Base-by-base conservation (phyloP, 2,113 vertebrate species). In the Cebidichthys violaceus region DNA sequence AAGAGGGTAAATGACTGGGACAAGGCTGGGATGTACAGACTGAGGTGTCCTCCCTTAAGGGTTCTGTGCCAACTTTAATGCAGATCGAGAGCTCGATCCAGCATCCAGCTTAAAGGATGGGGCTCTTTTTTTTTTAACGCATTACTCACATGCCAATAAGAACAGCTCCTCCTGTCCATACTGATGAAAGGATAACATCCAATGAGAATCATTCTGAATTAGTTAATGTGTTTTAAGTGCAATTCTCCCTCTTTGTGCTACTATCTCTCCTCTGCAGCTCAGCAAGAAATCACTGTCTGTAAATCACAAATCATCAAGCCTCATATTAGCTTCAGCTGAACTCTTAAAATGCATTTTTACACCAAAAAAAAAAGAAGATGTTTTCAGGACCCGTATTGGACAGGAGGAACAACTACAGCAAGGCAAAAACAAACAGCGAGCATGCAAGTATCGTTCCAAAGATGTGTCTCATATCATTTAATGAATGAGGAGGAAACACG, bases 31-130 rank as follows among this genome's bases (percentile, higher is more conserved):
- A 27, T 52, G 50, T 35, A 31, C 69, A 67, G 4, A 41, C 60
- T 11, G 52, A 80, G 72, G 37, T 79, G 82, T 67, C 76, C 55
- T 68, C 45, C 50, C 18, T 15, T 33, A 24, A 20, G 39, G 59
- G 6, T 11, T 77, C 24, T 20, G 37, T 50, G 39, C 41, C 54
- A 39, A 9, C 9, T 17, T 24, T 47, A 60, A 43, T 73, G 64
- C 43, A 66, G 22, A 20, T 41, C 6, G 41, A 57, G 31, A 27
- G 9, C 50, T 61, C 17, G 2, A 37, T 54, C 41, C 22, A 67
- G 29, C 15, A 71, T 74, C 31, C 14, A 33, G 75, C 33, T 24
- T 41, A 47, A 77, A 39, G 45, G 69, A 27, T 8, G 27, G 9
- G 4, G 13, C 8, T 10, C 55, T 9, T 43, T 41, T 62, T 41